Percentiles rank a stretch among this genome's conserved stretches.
Conservation (phyloP, 1,140 invertebrate genomes). For the Trigoniulus corallinus region DNA sequence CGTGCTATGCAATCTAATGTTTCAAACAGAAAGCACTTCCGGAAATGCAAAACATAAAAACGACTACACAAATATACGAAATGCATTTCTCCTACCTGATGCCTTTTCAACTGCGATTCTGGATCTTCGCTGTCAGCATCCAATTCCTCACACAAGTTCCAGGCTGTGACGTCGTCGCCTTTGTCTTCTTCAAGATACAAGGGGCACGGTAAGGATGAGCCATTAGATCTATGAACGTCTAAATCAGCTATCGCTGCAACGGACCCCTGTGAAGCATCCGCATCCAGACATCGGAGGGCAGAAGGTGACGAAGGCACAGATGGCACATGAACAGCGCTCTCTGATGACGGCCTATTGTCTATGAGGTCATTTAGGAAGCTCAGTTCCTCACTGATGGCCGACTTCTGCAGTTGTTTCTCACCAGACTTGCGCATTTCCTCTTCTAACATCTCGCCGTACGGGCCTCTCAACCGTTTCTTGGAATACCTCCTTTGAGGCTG, state of each 20-base stretch:
- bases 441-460: conserved; percentile 66
- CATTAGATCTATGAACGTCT: no score
- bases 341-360: conserved; percentile 3
- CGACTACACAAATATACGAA: no score
- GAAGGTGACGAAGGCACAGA: background rate
- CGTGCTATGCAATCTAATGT: no score
- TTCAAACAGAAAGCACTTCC: no score
- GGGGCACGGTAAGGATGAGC: no score
- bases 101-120: background rate
- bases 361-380: conserved; percentile 31
- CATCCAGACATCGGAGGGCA: background rate
- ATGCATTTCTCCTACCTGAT: background rate
- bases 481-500: conserved; percentile 37
- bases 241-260: no score
- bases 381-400: conserved; percentile 30
- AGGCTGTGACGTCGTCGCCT: background rate
- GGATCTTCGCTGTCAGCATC: background rate
- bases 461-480: conserved; percentile 48
- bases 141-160: background rate
- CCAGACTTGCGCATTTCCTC: conserved; percentile 58
- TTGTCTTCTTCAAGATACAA: no score
- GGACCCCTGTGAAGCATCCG: no score
- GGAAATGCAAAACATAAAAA: no score
- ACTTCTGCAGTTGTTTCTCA: conserved; percentile 20
- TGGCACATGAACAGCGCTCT: background rate